Percentiles rank a stretch among this genome's conserved stretches.
phyloP scores from a whole-genome alignment of 2,888 invertebrate genomes.

The Agonopterix subpropinquella region DNA sequence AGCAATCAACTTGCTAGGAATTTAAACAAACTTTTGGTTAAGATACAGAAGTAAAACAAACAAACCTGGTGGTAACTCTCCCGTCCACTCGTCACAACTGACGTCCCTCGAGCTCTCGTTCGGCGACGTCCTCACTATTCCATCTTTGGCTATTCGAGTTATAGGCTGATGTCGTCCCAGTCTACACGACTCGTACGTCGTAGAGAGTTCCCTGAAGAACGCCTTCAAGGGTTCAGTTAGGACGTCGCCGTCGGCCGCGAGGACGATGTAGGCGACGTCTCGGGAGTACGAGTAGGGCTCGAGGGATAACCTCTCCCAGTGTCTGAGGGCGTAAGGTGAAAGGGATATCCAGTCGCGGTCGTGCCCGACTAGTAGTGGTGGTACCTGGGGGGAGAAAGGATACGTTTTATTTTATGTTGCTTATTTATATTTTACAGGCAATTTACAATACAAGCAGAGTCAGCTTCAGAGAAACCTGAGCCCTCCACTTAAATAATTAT shows the following conservation, averaged over 20 bases:
- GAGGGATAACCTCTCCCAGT: slow-evolving; percentile 97
- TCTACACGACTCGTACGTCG: slow-evolving; percentile 95
- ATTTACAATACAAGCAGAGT: too few species aligned
- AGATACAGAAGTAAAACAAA: too few species aligned
- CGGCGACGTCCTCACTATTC: slow-evolving; percentile 85
- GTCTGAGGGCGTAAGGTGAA: slow-evolving; percentile 94
- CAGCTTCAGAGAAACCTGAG: too few species aligned
- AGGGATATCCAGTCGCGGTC: slow-evolving; percentile 96
- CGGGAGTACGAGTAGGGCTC: slow-evolving; percentile 97
- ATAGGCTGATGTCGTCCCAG: slow-evolving; percentile 96
- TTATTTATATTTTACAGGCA: too few species aligned
- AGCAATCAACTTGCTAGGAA: too few species aligned
- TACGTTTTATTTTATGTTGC: too few species aligned
- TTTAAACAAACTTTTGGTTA: too few species aligned
- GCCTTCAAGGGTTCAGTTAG: slow-evolving; percentile 85
- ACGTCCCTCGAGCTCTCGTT: slow-evolving; percentile 36
- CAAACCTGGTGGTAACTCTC: slow-evolving; percentile 81
- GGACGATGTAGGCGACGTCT: slow-evolving; percentile 95
- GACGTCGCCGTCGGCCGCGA: slow-evolving; percentile 94
- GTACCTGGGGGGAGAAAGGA: slow-evolving; percentile 69
- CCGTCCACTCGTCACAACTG: slow-evolving; percentile 93
- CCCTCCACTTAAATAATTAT: too few species aligned
- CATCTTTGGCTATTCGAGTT: slow-evolving; percentile 87
- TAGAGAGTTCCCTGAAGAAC: slow-evolving; percentile 95
- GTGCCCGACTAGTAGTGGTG: slow-evolving; percentile 93